Conservation (phyloP, 64 coral and sea anemone species). For the Acropora yongei region DNA sequence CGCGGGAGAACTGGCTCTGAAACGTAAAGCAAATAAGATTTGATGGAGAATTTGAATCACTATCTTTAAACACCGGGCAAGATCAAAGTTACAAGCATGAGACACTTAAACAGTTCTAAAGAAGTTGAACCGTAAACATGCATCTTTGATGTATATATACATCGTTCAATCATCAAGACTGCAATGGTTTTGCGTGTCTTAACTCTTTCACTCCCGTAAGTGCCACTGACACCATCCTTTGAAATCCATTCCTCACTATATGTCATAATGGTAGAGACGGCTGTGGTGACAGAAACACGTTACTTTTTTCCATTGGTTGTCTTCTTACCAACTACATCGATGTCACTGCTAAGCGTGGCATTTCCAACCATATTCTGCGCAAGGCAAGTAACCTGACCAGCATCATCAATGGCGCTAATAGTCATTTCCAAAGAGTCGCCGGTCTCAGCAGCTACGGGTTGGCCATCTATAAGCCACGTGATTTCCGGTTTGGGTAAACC, state of each 20-base stretch:
- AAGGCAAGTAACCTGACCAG: conserved; percentile 49
- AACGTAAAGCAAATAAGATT: background rate
- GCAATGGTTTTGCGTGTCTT: too few species aligned
- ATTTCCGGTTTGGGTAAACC: conserved; percentile 75
- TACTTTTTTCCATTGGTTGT: background rate
- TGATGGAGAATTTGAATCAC: too few species aligned
- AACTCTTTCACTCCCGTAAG: too few species aligned
- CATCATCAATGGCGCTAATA: background rate
- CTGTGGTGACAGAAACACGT: background rate
- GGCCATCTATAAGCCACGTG: conserved; percentile 76
- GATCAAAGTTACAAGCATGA: too few species aligned
- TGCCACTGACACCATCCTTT: too few species aligned
- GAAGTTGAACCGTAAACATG: too few species aligned
- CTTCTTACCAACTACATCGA: conserved; percentile 79
- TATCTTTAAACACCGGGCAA: too few species aligned
- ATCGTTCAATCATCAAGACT: too few species aligned
- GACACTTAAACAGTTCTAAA: too few species aligned
- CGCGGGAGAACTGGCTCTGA: conserved; percentile 31
- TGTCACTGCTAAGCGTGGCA: conserved; percentile 45
- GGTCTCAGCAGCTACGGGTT: background rate
- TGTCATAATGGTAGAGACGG: too few species aligned
- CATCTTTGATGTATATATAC: too few species aligned
- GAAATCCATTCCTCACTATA: too few species aligned
- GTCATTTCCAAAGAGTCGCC: conserved; percentile 13
- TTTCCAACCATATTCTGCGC: conserved; percentile 60